Evolutionary conservation across 2,888 invertebrate genomes (phyloP).

Genomic region (Volucella inanis): DNA sequence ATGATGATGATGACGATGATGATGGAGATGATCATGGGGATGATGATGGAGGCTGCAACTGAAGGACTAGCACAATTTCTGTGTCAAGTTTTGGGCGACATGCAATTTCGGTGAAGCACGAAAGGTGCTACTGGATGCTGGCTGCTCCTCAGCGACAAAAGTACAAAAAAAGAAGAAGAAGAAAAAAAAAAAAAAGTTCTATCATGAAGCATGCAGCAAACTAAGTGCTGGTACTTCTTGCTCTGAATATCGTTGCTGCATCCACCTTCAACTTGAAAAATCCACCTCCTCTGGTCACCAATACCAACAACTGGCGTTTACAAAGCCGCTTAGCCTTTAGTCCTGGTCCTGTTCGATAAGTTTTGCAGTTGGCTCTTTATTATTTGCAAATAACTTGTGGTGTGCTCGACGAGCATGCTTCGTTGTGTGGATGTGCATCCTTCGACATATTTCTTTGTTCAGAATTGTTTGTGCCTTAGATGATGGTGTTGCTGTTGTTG

Average conservation of each 20-base stretch:
- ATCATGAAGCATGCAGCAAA: constrained; percentile 10
- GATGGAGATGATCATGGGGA: constrained; percentile 18
- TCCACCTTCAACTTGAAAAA: constrained; percentile 61
- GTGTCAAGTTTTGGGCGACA: constrained; percentile 66
- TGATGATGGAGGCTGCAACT: constrained; percentile 9
- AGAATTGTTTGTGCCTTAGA: constrained; percentile 33
- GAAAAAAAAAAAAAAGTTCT: constrained; percentile 16
- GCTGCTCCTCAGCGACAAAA: too few relatives aligned
- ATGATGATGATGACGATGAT: constrained; percentile 22
- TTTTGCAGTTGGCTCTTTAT: constrained; percentile 59
- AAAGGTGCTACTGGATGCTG: constrained; percentile 18
- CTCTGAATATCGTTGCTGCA: constrained; percentile 1
- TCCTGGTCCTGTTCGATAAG: constrained; percentile 56
- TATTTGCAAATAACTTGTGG: constrained; percentile 22
- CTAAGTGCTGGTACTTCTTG: neutral
- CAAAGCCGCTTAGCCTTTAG: neutral
- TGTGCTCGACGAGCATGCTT: neutral
- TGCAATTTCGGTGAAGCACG: constrained; percentile 49
- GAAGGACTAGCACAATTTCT: constrained; percentile 61
- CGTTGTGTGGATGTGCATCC: constrained; percentile 36
- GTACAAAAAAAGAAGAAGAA: neutral
- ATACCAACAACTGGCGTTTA: neutral
- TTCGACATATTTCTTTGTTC: constrained; percentile 46
- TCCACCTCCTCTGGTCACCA: neutral
- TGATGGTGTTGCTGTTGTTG: constrained; percentile 33